These are phyloP conservation scores for Microctonus brassicae DNA, from an alignment of 2,888 invertebrate genomes.

Conservation along the genomic window DNA sequence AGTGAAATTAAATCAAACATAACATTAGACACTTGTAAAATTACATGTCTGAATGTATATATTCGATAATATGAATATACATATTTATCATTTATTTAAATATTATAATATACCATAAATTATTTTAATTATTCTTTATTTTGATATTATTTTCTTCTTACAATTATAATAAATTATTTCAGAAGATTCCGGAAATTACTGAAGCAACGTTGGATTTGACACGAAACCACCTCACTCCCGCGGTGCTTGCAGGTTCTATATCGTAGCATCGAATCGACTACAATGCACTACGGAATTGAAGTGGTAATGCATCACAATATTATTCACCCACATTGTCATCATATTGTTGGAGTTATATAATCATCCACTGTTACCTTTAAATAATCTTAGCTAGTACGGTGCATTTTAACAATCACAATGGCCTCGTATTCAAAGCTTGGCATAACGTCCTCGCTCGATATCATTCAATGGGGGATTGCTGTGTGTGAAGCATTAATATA, in stretches of 20 bases:
- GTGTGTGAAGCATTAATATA: conserved; percentile 31
- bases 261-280: conserved; percentile 78
- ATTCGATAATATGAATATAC: no score
- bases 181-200: no score
- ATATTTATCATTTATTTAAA: no score
- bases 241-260: conserved; percentile 89
- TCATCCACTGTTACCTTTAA: not conserved
- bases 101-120: no score
- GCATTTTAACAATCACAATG: conserved; percentile 7
- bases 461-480: conserved; percentile 39
- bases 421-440: conserved; percentile 11
- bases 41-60: no score
- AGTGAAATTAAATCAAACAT: not conserved
- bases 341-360: conserved; percentile 15
- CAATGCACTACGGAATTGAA: conserved; percentile 98
- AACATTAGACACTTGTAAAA: not conserved
- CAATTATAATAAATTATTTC: no score
- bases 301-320: conserved; percentile 73
- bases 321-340: conserved; percentile 28
- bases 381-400: not conserved
- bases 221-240: conserved; percentile 86
- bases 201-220: conserved; percentile 55
- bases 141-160: no score
- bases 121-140: no score
- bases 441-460: conserved; percentile 41